A percentile compares a stretch with the other conserved stretches of the same genome.
phyloP scores from a whole-genome alignment of 2,797 vertebrate genomes.

The Choloepus didactylus region DNA sequence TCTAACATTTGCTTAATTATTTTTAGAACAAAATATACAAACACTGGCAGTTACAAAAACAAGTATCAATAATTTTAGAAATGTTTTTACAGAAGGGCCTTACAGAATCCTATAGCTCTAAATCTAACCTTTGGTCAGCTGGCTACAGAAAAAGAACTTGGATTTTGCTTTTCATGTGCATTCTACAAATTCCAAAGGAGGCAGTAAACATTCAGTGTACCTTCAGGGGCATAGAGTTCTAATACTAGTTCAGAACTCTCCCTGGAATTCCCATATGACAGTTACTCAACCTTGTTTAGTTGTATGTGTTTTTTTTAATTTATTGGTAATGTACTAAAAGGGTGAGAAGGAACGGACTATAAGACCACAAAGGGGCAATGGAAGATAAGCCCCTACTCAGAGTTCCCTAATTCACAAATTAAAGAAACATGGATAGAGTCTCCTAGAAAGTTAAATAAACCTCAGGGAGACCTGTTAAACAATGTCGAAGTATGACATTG shows the following conservation, averaged over 20 bases:
- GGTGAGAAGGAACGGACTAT: background rate
- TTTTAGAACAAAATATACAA: background rate
- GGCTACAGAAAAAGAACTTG: background rate
- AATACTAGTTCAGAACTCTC: background rate
- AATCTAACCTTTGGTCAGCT: background rate
- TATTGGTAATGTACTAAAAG: background rate
- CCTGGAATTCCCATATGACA: background rate
- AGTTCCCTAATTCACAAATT: background rate
- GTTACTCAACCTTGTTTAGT: background rate
- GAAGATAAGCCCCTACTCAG: background rate
- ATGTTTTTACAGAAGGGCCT: background rate
- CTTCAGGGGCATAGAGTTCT: background rate
- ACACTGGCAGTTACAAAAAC: background rate
- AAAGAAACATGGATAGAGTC: background rate
- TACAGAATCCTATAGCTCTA: background rate
- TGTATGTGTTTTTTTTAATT: background rate
- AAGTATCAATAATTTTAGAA: background rate
- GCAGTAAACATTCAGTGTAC: background rate
- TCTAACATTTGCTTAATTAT: background rate
- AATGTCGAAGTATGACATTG: background rate
- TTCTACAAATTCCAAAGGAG: background rate
- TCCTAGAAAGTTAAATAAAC: background rate
- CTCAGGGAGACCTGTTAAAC: background rate
- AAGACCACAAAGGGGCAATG: background rate
- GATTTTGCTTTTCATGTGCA: background rate